Evolutionary conservation across 2,888 invertebrate genomes (phyloP).

Genomic region (Melikaiella ostensackeni): DNA sequence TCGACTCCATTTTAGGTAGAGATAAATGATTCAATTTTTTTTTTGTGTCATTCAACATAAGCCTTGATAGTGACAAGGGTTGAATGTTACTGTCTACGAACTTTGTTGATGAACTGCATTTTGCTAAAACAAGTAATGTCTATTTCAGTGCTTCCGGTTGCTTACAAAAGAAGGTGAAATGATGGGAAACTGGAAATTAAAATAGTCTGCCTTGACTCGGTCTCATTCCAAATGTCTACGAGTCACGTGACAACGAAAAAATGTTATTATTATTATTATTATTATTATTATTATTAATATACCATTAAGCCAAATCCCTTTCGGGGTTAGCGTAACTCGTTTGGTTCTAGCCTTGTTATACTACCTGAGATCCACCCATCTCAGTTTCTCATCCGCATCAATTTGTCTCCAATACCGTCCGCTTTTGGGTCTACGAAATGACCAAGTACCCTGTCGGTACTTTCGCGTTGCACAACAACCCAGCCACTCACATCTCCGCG

Average conservation of each 20-base stretch:
- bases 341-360: too few species aligned
- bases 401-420: too few species aligned
- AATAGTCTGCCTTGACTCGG: background rate
- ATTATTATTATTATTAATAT: too few species aligned
- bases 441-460: too few species aligned
- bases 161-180: conserved; percentile 4
- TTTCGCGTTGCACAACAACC: too few species aligned
- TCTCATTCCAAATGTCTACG: background rate
- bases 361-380: too few species aligned
- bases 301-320: too few species aligned
- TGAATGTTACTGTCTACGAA: background rate
- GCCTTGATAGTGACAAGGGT: background rate
- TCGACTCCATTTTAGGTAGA: background rate
- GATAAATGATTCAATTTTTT: conserved; percentile 30
- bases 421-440: too few species aligned
- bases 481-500: too few species aligned
- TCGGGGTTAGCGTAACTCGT: too few species aligned
- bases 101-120: conserved; percentile 6
- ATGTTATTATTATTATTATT: too few species aligned
- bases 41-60: conserved; percentile 13
- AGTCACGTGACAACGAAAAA: background rate
- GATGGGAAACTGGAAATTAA: background rate
- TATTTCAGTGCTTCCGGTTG: background rate
- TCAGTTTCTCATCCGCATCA: too few species aligned
- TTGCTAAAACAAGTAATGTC: background rate